Evolutionary conservation across 2,888 invertebrate species (phyloP), one percentile per base, ranked within the genome.

Genomic region (Polymixis flavicincta): DNA sequence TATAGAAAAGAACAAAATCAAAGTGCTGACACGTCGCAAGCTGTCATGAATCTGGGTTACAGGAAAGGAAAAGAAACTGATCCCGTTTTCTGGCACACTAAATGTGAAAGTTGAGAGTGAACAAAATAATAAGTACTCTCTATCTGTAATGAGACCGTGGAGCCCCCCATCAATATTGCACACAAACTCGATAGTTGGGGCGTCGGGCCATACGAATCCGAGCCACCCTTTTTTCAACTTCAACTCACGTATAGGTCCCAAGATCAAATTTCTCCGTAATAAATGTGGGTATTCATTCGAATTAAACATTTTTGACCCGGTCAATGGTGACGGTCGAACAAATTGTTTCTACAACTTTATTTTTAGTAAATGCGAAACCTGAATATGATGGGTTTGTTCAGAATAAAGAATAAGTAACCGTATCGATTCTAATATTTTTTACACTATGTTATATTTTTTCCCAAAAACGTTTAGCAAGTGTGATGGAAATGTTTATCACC

Each of bases 251-350:
- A 91, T 81, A 86, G 91, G 90, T 84, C 88, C 83, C 81, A 78
- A 83, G 90, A 92, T 91, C 90, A 91, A 92, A 92, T 92, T 92
- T 88, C 89, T 79, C 79, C 80, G 81, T 88, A 89, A 92, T 92
- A 92, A 92, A 92, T 91, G 92, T 89, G 87, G 88, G 89, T 88
- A 90, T 90, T 90, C 89, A 89, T 89, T 84, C 86, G 85, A 86
- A 89, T 85, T 89, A 88, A 91, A 91, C 88, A 90, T 89, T 87
- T 86, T 85, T 85, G 87, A 83, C 81, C 87, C 74, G 64, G 71
- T 76, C 79, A 71, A 76, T 71, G 74, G 66, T 74, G 79, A 70
- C 57, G 66, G 70, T 77, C 61, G 52, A 65, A 64, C 76, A 73
- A 89, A 88, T 86, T 86, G 79, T 84, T 65, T 57, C 13, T 28